Conservation (phyloP, 2,888 invertebrate genomes). For the Aphrophora alni region DNA sequence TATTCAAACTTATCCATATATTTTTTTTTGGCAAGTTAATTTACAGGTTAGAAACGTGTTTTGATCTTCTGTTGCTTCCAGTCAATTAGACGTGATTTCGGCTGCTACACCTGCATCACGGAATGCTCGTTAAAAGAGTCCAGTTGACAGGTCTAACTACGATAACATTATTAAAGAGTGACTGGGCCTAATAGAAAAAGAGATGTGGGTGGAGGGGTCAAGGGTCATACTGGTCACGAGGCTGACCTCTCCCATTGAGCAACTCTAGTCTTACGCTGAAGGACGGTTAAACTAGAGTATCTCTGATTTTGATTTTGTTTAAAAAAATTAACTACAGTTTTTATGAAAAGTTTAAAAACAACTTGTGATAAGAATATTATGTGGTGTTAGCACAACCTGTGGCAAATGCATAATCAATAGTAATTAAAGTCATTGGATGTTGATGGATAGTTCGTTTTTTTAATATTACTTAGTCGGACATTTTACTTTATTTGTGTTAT, state of each 20-base stretch:
- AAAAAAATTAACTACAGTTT: no score
- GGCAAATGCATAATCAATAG: no score
- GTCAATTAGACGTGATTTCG: not conserved
- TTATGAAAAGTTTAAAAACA: no score
- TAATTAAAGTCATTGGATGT: no score
- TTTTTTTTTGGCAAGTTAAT: slow-evolving; percentile 36
- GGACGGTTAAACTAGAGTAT: not conserved
- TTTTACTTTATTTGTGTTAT: no score
- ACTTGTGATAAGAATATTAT: no score
- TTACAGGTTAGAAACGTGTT: slow-evolving; percentile 7
- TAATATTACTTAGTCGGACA: no score
- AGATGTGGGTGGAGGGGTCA: slow-evolving; percentile 25
- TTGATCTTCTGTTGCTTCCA: not conserved
- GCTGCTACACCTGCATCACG: not conserved
- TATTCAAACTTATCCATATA: not conserved
- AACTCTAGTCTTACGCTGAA: not conserved
- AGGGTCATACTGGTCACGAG: slow-evolving; percentile 7
- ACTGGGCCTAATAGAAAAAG: slow-evolving; percentile 31
- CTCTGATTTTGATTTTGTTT: not conserved
- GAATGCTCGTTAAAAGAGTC: not conserved
- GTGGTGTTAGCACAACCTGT: no score
- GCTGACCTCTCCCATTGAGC: not conserved
- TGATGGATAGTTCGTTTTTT: no score
- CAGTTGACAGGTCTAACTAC: not conserved
- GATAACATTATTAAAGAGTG: slow-evolving; percentile 9